Base-by-base conservation (phyloP, 2,113 vertebrate genomes). In the Rhinolophus sinicus region DNA sequence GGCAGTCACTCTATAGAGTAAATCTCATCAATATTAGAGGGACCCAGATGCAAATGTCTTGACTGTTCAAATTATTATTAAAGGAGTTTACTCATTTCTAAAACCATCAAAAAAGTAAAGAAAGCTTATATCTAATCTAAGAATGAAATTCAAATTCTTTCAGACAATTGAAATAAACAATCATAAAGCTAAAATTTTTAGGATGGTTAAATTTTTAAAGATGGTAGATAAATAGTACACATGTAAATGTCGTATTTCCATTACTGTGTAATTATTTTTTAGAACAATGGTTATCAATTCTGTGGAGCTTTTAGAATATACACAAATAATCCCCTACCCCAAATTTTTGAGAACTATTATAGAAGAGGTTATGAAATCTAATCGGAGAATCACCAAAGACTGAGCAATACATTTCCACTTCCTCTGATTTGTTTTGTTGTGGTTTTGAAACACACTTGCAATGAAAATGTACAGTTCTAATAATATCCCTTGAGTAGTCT, bases 171-270 rank as follows among this genome's bases (percentile, higher is more conserved):
- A 96, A 91, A 26, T 13, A 70, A 77, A 19, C 13, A 70, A 77
- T 35, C 21, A 54, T 26, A 72, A 85, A 54, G 8, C 11, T 28
- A 52, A 40, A 10, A 22, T 72, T 38, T 64, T 64, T 73, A 73
- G 21, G 7, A 44, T 12, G 6, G 33, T 44, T 62, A 15, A n/a
- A 26, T 54, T 78, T 52, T 78, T 62, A 14, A 77, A 44, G 2
- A 24, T 28, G 10, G 13, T 38, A 14, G 19, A 33, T 8, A 56
- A 52, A n/a, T 83, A 26, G 7, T 70, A 50, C 13, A 56, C 52
- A 65, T 81, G 5, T 87, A 82, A 95, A 94, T 91, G n/a, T 62
- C 38, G 33, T n/a, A 11, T 65, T 93, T 96, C 6, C 3, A 81
- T 52, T 64, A 26, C 15, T 90, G 24, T 81, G 4, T 28, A 44